Evolutionary conservation across 2,797 vertebrate species (phyloP), one percentile per base, ranked within the genome.

Genomic region (Artibeus jamaicensis): DNA sequence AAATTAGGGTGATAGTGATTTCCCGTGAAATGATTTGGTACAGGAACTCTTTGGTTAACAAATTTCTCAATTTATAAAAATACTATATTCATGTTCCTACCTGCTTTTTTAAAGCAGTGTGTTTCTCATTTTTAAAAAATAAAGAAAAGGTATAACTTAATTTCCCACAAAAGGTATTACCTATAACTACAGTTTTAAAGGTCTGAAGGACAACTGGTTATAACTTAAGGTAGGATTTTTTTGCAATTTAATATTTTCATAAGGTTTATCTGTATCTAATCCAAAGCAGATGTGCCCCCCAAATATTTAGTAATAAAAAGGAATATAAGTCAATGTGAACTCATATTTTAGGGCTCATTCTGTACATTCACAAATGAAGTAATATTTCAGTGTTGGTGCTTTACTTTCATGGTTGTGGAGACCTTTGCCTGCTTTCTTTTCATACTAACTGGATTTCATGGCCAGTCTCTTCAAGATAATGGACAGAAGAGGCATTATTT

Each of bases 201-300:
- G 16, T 93, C n/a, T 50, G n/a, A 92, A 81, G 42, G 68, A 42
- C 83, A 73, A 57, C 53, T 83, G 26, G n/a, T 91, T 73, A 70
- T 93, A 86, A 81, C 57, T 82, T 71, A 42, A 84, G 77, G 77
- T 89, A 73, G 12, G 55, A 42, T 74, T 90, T 95, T 96, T 93
- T 84, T 10, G 37, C 19, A 71, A 15, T 81, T 76, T 84, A 89
- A 42, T 88, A 48, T 92, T 90, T 94, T 89, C 18, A 67, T 83
- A 74, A 62, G 32, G 6, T 90, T 95, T 86, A 53, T 92, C 34
- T 55, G 8, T 91, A 59, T 79, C 73, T 89, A 84, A 92, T 87
- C 44, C 55, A 94, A 74, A 92, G 67, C 65, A 94, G 29, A 65
- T 94, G 24, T 92, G 59, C 55, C 44, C 74, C 70, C 74, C 68